Conservation (phyloP, 2,797 vertebrate genomes). For the Emydoidea blandingii region DNA sequence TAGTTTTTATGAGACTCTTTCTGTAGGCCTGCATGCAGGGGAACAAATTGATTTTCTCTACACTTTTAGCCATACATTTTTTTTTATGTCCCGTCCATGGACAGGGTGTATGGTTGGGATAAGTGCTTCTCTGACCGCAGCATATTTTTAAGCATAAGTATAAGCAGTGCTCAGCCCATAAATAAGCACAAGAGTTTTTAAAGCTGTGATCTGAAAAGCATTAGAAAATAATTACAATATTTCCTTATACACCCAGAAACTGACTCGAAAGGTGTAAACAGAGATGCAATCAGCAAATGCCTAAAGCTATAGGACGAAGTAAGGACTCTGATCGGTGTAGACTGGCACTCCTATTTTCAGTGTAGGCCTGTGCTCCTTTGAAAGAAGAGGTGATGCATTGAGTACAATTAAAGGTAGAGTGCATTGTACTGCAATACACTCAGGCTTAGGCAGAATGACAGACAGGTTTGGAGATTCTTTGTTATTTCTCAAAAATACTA, state of each 20-base stretch:
- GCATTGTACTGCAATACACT: not conserved
- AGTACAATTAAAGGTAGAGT: not conserved
- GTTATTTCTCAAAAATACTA: not conserved
- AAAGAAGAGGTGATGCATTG: not conserved
- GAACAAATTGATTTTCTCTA: not conserved
- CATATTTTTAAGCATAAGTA: conserved; percentile 10
- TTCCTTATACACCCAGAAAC: conserved; percentile 55
- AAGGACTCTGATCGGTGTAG: not conserved
- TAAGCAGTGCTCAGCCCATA: not conserved
- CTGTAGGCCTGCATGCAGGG: not conserved
- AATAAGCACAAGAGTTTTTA: conserved; percentile 26
- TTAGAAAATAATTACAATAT: conserved; percentile 30
- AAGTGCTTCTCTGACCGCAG: conserved; percentile 15
- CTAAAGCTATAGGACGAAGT: not conserved
- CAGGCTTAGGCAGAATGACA: not conserved
- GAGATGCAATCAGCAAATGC: not conserved
- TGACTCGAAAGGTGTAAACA: conserved; percentile 5
- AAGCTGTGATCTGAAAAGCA: conserved; percentile 7
- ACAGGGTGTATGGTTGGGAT: not conserved
- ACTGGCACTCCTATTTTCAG: not conserved
- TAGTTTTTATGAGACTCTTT: not conserved
- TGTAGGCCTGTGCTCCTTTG: not conserved
- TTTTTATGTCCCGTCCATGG: conserved; percentile 26
- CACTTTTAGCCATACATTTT: not conserved
- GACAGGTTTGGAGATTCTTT: not conserved